phyloP scores from a whole-genome alignment of 2,797 vertebrate species.

The Coccyzus lansbergi region DNA sequence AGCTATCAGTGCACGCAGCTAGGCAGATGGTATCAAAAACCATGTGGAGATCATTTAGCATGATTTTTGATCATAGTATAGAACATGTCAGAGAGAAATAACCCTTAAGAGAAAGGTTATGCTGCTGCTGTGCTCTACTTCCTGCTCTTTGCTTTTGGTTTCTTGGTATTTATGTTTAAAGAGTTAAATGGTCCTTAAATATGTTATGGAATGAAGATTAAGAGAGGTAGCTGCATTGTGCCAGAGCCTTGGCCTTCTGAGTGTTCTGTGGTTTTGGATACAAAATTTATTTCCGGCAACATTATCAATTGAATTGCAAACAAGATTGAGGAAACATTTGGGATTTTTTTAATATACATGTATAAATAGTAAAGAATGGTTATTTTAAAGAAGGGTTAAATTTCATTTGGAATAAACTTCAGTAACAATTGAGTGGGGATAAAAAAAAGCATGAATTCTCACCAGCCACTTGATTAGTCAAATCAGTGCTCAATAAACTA shows the following conservation, averaged over 20 bases:
- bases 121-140: background rate
- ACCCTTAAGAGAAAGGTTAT: background rate
- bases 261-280: background rate
- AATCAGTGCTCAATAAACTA: background rate
- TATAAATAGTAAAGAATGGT: background rate
- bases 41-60: conserved; percentile 79
- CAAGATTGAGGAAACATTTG: background rate
- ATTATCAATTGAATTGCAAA: background rate
- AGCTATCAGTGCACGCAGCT: conserved; percentile 64
- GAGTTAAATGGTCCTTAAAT: background rate
- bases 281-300: background rate
- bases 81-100: background rate
- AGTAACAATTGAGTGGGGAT: background rate
- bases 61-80: background rate
- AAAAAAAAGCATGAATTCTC: background rate
- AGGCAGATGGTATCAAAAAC: conserved; percentile 52
- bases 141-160: background rate
- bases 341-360: background rate
- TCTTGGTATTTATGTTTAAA: background rate
- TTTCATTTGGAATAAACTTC: background rate
- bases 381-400: background rate
- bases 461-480: background rate
- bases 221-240: background rate
- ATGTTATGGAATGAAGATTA: background rate
- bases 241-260: background rate